phyloP scores from a whole-genome alignment of 2,888 invertebrate species.

The Cryptops parisi region DNA sequence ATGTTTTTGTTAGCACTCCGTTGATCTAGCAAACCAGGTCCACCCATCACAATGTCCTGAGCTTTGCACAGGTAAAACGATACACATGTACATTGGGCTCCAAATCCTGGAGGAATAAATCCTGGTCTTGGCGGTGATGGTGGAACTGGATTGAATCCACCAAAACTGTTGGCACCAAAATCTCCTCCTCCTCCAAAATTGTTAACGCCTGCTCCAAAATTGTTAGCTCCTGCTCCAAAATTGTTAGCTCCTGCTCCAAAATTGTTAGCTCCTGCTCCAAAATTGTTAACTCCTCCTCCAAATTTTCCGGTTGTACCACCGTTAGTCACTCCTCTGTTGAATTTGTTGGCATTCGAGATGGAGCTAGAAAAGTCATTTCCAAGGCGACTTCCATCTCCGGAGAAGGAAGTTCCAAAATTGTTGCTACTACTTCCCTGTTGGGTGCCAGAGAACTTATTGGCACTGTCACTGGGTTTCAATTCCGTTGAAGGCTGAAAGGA shows the following conservation, averaged over 20 bases:
- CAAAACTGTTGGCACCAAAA: background rate
- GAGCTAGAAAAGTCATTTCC: background rate
- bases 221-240: background rate
- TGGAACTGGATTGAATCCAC: background rate
- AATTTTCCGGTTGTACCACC: background rate
- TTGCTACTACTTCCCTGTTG: background rate
- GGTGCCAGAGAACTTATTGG: too few species aligned
- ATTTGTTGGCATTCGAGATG: background rate
- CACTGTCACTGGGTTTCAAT: too few species aligned
- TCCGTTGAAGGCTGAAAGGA: too few species aligned
- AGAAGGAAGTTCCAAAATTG: background rate
- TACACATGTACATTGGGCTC: slow-evolving; percentile 20
- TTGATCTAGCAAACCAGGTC: slow-evolving; percentile 16
- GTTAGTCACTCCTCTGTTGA: background rate
- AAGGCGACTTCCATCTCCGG: background rate
- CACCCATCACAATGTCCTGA: slow-evolving; percentile 18
- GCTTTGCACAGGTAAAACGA: slow-evolving; percentile 19
- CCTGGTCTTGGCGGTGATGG: background rate
- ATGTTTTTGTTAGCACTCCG: slow-evolving; percentile 13
- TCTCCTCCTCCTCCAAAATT: background rate
- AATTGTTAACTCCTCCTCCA: background rate
- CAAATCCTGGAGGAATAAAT: slow-evolving; percentile 7
- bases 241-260: background rate
- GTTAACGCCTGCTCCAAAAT: background rate
- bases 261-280: background rate